phyloP scores from a whole-genome alignment of 1,140 invertebrate species.

The Drosophila nebulosa region DNA sequence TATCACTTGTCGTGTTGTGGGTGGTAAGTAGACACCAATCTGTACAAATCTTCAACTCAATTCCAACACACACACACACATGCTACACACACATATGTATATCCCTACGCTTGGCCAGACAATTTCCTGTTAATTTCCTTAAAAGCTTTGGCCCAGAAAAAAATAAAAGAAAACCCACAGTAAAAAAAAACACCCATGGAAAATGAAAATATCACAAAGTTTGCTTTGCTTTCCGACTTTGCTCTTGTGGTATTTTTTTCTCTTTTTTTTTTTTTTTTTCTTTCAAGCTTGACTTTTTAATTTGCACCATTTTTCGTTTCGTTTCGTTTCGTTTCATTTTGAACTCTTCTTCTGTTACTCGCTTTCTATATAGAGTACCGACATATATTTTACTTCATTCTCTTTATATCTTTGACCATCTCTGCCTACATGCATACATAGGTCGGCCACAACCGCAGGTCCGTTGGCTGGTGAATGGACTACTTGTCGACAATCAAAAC shows the following conservation, averaged over 20 bases:
- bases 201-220: slow-evolving; percentile 78
- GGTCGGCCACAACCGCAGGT: slow-evolving; percentile 86
- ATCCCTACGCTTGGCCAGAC: slow-evolving; percentile 70
- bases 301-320: slow-evolving; percentile 60
- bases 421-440: slow-evolving; percentile 42
- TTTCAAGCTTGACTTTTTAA: slow-evolving; percentile 72
- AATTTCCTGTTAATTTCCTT: slow-evolving; percentile 81
- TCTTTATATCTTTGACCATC: slow-evolving; percentile 1
- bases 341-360: slow-evolving; percentile 11
- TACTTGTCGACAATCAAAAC: slow-evolving; percentile 89
- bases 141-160: slow-evolving; percentile 71
- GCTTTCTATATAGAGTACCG: background rate
- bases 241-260: slow-evolving; percentile 38
- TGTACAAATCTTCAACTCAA: slow-evolving; percentile 43
- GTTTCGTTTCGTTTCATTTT: slow-evolving; percentile 9
- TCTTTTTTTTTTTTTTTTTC: background rate
- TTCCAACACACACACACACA: slow-evolving; percentile 13
- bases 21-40: slow-evolving; percentile 81
- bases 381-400: background rate
- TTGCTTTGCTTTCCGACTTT: slow-evolving; percentile 43
- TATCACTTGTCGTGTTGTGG: slow-evolving; percentile 84
- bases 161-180: slow-evolving; percentile 11
- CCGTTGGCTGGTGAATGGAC: slow-evolving; percentile 88
- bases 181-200: slow-evolving; percentile 14
- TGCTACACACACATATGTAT: slow-evolving; percentile 16